These are phyloP conservation scores for Miniopterus natalensis DNA, from an alignment of 2,113 vertebrate species.

Conservation along the genomic window DNA sequence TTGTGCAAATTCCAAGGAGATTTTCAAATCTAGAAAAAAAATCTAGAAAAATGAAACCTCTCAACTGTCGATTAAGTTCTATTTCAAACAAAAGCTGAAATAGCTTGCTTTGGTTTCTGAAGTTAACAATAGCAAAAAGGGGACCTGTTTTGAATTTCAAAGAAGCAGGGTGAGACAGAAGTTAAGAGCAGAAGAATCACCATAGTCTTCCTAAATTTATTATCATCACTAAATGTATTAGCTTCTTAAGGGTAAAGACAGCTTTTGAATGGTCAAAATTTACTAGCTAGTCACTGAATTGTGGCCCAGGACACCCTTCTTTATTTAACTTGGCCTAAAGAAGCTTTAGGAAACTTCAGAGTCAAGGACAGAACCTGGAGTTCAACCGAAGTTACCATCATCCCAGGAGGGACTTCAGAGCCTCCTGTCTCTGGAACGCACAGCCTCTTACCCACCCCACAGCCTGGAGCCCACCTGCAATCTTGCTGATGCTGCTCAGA, in stretches of 20 bases:
- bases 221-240: neutral
- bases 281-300: neutral
- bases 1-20: conserved; percentile 41
- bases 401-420: neutral
- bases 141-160: neutral
- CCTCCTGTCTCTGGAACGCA: fast-evolving
- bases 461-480: neutral
- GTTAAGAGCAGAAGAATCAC: neutral
- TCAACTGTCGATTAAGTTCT: neutral
- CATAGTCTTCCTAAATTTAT: neutral
- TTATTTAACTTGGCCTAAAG: neutral
- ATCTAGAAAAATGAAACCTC: conserved; percentile 7
- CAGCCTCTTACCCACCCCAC: neutral
- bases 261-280: neutral
- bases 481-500: neutral
- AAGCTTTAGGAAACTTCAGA: neutral
- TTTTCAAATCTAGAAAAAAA: conserved; percentile 51
- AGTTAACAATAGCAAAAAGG: neutral
- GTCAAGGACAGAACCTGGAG: neutral
- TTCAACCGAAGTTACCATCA: neutral
- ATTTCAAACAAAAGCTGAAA: neutral
- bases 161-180: neutral
- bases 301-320: neutral
- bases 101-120: conserved; percentile 24
- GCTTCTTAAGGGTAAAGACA: neutral